Percentiles rank a stretch among this genome's conserved stretches.
Evolutionary conservation across 2,113 vertebrate species (phyloP).

Genomic region (Bombycilla garrulus): DNA sequence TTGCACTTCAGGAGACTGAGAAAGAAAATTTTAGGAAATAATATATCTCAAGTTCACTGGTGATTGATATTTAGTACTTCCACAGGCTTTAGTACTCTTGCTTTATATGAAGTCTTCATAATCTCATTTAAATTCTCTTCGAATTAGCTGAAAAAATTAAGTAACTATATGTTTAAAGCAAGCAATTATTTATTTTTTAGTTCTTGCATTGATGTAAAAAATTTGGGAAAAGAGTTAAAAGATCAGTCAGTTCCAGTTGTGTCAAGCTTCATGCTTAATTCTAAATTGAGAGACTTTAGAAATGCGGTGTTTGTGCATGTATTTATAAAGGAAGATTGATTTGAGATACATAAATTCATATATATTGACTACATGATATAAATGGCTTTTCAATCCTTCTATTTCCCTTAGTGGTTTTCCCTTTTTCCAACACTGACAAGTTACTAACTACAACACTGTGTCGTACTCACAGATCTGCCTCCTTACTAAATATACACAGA

Average conservation of each 20-base stretch:
- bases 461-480: background rate
- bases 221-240: background rate
- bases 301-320: background rate
- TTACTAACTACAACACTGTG: background rate
- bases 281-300: background rate
- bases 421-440: background rate
- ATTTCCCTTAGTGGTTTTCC: background rate
- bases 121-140: background rate
- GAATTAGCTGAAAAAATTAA: background rate
- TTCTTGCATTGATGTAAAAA: background rate
- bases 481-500: background rate
- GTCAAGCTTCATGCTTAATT: background rate
- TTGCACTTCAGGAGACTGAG: background rate
- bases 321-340: background rate
- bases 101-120: background rate
- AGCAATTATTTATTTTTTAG: background rate
- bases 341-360: background rate
- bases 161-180: background rate
- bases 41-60: background rate
- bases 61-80: background rate
- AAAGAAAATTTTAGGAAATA: background rate
- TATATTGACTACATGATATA: background rate
- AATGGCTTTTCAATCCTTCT: background rate
- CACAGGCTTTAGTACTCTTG: background rate
- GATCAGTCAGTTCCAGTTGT: background rate